Evolutionary conservation across 1,140 invertebrate genomes (phyloP), one percentile per base, ranked within the genome.

Genomic region (Glomeris maerens): DNA sequence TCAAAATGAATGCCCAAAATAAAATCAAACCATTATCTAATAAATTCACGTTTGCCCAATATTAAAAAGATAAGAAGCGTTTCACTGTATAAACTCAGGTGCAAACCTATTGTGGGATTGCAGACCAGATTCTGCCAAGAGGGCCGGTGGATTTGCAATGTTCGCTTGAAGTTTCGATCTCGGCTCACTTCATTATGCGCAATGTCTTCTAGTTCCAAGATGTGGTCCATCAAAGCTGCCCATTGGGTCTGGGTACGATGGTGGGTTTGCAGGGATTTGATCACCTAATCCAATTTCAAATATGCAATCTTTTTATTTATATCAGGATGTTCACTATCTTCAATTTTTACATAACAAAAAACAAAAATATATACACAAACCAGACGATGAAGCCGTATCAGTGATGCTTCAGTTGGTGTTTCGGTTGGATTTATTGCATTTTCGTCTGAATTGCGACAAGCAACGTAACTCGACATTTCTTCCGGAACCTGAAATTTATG

Each of bases 211-310:
- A 96, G 69, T 28, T 70, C 62, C 45, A 78, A 66, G 3, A 75
- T 72, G 53, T 79, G 76, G 49, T 87, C 77, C 28, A 97, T 76
- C 58, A 94, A 75, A 45, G 86, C 74, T 48, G 76, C 77, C 89
- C 92, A 98, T 61, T 96, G 87, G 0, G 88, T 88, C 66, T 93
- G 85, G 17, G 89, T 93, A 53, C 86, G 72, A 66, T 87, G 81
- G 21, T 86, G 69, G 17, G 83, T 86, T 69, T 97, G 90, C 2
- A 96, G 66, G 0, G 84, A 78, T 72, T 85, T 85, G 39, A 89
- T 88, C 2, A 85, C 82, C 79, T 83, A 60, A 47, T 64, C 64
- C n/a, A n/a, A n/a, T n/a, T n/a, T n/a, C n/a, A n/a, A n/a, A n/a
- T 20, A 36, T 36, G 22, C 27, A 3, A 2, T 25, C 39, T 49